phyloP scores from a whole-genome alignment of 2,888 invertebrate genomes.

The Himalopsyche anomala region DNA sequence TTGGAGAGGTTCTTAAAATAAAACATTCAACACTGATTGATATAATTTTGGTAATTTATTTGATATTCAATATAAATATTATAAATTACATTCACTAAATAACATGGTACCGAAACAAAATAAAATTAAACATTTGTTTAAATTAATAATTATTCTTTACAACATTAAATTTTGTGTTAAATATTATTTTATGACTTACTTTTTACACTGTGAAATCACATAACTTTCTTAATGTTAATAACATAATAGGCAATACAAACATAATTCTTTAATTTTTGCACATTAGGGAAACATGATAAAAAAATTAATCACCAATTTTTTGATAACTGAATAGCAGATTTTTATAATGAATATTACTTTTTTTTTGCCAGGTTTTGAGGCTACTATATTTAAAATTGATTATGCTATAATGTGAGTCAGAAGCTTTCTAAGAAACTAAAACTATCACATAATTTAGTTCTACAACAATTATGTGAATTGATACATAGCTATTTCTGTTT shows the following conservation, averaged over 20 bases:
- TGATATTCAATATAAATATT: constrained; percentile 65
- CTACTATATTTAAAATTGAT: too few relatives aligned
- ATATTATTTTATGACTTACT: constrained; percentile 64
- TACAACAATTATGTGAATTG: too few relatives aligned
- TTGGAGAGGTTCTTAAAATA: not conserved
- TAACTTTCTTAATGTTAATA: constrained; percentile 23
- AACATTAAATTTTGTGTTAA: constrained; percentile 64
- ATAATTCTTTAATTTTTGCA: not conserved
- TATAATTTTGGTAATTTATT: constrained; percentile 60
- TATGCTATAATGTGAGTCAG: too few relatives aligned
- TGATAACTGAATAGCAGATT: too few relatives aligned
- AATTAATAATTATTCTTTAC: constrained; percentile 62
- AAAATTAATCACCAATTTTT: too few relatives aligned
- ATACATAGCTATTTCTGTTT: too few relatives aligned
- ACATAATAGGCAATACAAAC: constrained; percentile 31
- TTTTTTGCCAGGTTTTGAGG: too few relatives aligned
- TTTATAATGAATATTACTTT: too few relatives aligned
- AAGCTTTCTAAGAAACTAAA: too few relatives aligned
- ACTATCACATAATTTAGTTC: too few relatives aligned
- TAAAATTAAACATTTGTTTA: constrained; percentile 60
- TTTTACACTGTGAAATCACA: constrained; percentile 62
- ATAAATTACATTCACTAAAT: constrained; percentile 66
- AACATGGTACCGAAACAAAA: constrained; percentile 63
- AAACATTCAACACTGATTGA: constrained; percentile 8
- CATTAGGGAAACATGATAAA: too few relatives aligned